These are phyloP conservation scores for Platerodrilus igneus DNA, from an alignment of 2,888 invertebrate species.

Conservation along the genomic window DNA sequence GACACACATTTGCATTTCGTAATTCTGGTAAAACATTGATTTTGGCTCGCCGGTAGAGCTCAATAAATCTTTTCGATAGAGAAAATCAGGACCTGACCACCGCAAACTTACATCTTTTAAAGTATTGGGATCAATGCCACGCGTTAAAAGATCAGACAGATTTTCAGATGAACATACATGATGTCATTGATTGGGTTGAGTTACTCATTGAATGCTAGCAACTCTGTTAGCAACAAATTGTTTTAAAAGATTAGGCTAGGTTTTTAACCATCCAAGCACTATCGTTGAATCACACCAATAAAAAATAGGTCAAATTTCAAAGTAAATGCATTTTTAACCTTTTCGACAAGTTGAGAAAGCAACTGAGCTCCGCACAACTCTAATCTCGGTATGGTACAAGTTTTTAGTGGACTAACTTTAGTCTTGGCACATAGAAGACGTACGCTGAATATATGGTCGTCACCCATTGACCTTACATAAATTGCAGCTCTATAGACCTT, in stretches of 20 bases:
- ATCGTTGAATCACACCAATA: too few relatives aligned
- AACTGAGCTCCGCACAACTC: too few relatives aligned
- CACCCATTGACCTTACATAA: conserved; percentile 5
- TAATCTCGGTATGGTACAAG: conserved; percentile 3
- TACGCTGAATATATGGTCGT: background rate
- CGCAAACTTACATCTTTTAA: conserved; percentile 8
- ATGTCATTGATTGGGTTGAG: conserved; percentile 13
- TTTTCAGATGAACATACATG: conserved; percentile 17
- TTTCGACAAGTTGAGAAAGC: background rate
- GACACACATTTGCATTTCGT: too few relatives aligned
- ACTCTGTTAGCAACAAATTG: conserved; percentile 22
- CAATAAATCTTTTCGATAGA: too few relatives aligned
- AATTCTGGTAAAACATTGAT: too few relatives aligned
- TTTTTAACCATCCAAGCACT: too few relatives aligned
- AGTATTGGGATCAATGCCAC: conserved; percentile 9
- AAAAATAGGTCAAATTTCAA: background rate
- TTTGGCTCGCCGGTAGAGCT: too few relatives aligned
- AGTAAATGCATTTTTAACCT: background rate
- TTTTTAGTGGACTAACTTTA: conserved; percentile 9
- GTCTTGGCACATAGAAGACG: conserved; percentile 6
- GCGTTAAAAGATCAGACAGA: conserved; percentile 16
- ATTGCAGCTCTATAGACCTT: conserved; percentile 11
- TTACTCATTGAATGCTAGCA: conserved; percentile 16
- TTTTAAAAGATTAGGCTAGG: conserved; percentile 17
- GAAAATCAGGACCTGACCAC: conserved; percentile 15